Evolutionary conservation across 2,888 invertebrate genomes (phyloP), one percentile per base, ranked within the genome.

Genomic region (Lasioglossum leucozonium): DNA sequence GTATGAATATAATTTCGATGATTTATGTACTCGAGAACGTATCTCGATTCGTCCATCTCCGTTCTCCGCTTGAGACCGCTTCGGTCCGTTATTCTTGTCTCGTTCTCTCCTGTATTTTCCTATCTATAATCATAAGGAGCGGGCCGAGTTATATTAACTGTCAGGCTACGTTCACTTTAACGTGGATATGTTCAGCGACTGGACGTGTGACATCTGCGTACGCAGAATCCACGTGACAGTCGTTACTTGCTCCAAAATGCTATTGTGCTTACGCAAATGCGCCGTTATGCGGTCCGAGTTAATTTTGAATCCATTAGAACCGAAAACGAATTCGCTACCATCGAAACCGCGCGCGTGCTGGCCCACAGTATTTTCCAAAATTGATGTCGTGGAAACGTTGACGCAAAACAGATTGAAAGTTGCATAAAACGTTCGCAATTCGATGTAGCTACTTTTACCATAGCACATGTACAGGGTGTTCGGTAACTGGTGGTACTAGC

Each of bases 71-170:
- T 8, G 47, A 18, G n/a, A 11, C 34, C 62, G 26, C 11, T 42
- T 8, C 13, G 37, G 30, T n/a, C 51, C 65, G 22, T 18, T 65
- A 51, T 26, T 42, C 58, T 26, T 51, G 34, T 55, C 79, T 44
- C 58, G 65, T 47, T 67, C 47, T 26, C 76, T 34, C 71, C 69
- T 82, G 82, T 83, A 77, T 78, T 82, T 86, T 75, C 58, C 77
- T 40, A 77, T 67, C 82, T 79, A 75, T 85, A 82, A 85, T 85
- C 82, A 80, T 82, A 80, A 86, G 87, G 82, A 82, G 65, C 65
- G 51, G 62, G 30, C 79, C 67, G 86, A 86, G 87, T 87, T 86
- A 85, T 87, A 87, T 86, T 86, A 87, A 86, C 87, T 87, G 82
- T 87, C 82, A 75, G 55, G 82, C 79, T 86, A 80, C 80, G 75